Conservation (phyloP, 1,140 invertebrate genomes). For the Steinernema feltiae region DNA sequence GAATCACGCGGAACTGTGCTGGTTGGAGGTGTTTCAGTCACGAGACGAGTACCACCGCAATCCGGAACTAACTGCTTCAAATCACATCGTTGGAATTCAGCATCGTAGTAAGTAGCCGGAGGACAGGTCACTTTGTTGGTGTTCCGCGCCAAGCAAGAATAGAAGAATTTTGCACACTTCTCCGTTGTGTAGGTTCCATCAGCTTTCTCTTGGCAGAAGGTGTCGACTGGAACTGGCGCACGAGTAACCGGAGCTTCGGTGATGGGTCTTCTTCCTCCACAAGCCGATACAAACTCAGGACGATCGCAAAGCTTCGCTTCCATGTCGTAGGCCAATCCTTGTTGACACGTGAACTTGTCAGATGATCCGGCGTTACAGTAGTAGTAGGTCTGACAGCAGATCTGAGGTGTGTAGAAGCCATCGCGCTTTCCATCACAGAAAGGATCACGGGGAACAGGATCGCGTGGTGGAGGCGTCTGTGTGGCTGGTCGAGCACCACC, state of each 20-base stretch:
- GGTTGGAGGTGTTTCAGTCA: not conserved
- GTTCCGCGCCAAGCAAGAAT: not conserved
- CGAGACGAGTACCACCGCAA: not conserved
- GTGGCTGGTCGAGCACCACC: conserved; percentile 16
- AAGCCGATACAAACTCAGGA: not conserved
- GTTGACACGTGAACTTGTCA: not conserved
- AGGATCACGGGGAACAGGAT: not conserved
- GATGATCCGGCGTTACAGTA: not conserved
- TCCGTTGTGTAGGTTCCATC: not conserved
- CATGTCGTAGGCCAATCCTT: not conserved
- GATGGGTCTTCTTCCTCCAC: not conserved
- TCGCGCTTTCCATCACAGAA: conserved; percentile 1
- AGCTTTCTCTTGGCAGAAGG: conserved; percentile 7
- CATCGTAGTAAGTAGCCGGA: conserved; percentile 20
- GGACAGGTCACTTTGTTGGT: conserved; percentile 17
- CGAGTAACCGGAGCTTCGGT: not conserved
- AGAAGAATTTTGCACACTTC: not conserved
- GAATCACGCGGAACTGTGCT: not conserved
- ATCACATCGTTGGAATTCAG: not conserved
- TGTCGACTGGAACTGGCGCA: not conserved
- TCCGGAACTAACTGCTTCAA: not conserved
- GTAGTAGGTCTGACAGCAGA: not conserved
- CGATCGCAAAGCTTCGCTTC: not conserved
- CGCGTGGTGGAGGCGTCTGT: not conserved
- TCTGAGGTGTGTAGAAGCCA: not conserved